Base-by-base conservation (phyloP, 2,888 invertebrate genomes). In the Papilio gigon region DNA sequence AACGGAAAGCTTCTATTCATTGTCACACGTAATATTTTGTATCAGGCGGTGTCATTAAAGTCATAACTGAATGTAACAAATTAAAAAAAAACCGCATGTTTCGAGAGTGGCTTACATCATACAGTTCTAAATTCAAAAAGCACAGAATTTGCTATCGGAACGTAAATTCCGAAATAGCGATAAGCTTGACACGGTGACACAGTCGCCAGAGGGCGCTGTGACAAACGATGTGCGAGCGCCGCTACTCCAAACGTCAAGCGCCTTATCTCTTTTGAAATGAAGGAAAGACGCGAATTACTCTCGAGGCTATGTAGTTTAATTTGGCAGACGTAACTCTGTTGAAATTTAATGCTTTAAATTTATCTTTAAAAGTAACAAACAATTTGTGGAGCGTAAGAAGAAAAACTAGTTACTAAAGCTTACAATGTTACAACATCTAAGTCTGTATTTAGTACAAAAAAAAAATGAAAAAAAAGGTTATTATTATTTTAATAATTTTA, bases 181-280 rank as follows among this genome's bases (percentile, higher is more conserved):
- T 75, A 70, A 74, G 73, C 71, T 11, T 64, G 74, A 77, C 74
- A 77, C 73, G 73, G 72, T 75, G 71, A 74, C 70, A 69, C 53
- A 69, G 65, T 75, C 75, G 72, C 74, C 77, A 76, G 76, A 75
- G 75, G 77, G 76, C 77, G 75, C 72, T 73, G 71, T 84, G 81
- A 84, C 83, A 84, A 84, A 83, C 81, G 84, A 81, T 79, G 82
- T 76, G 77, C 82, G 80, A 79, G 78, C 75, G 65, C 56, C 61
- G 60, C 73, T 77, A 80, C 81, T 82, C 77, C 74, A 80, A 78
- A 77, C 74, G 77, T 80, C 82, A 81, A 76, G 76, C 72, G 73
- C 50, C 78, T 83, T 84, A 84, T 84, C 84, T 74, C 83, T 73
- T n/a, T 71, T 67, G 71, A 71, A 67, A 71, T 71, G 68, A 70